Conservation (phyloP, 1,140 invertebrate species). For the Cherax destructor region DNA sequence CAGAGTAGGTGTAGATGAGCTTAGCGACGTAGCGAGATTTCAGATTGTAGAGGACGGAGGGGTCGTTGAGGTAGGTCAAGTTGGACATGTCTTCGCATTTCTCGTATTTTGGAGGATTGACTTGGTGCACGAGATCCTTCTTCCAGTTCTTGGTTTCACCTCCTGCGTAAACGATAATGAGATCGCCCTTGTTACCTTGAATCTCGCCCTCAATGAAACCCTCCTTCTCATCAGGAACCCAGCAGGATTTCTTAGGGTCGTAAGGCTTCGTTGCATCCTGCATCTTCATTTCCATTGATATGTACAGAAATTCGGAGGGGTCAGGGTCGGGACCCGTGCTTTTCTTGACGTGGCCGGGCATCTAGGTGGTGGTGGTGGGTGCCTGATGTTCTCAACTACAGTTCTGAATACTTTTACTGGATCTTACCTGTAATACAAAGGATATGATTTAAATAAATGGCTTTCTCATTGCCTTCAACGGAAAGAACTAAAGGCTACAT, state of each 20-base stretch:
- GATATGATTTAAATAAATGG: not conserved
- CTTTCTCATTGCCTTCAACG: too few species aligned
- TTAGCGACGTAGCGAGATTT: slow-evolving; percentile 75
- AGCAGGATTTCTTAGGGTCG: slow-evolving; percentile 44
- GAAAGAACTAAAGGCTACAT: too few species aligned
- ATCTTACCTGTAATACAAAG: not conserved
- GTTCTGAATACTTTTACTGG: not conserved
- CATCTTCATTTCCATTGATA: slow-evolving; percentile 50
- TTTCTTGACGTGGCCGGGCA: slow-evolving; percentile 55
- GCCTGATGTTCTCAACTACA: slow-evolving; percentile 43
- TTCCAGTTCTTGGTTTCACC: slow-evolving; percentile 74
- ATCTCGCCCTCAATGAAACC: slow-evolving; percentile 40
- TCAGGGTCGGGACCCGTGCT: slow-evolving; percentile 56
- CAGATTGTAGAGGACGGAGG: slow-evolving; percentile 80
- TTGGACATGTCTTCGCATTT: slow-evolving; percentile 82
- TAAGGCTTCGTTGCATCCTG: slow-evolving; percentile 46
- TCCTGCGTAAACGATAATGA: slow-evolving; percentile 20
- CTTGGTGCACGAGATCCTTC: slow-evolving; percentile 78
- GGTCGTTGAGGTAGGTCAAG: slow-evolving; percentile 81
- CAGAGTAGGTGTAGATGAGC: slow-evolving; percentile 80
- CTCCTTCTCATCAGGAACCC: slow-evolving; percentile 29
- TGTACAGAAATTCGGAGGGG: slow-evolving; percentile 43
- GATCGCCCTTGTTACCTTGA: slow-evolving; percentile 49
- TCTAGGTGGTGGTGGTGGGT: slow-evolving; percentile 57
- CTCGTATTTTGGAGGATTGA: slow-evolving; percentile 79